Conservation (phyloP, 1,140 invertebrate species). For the Drosophila orena region DNA sequence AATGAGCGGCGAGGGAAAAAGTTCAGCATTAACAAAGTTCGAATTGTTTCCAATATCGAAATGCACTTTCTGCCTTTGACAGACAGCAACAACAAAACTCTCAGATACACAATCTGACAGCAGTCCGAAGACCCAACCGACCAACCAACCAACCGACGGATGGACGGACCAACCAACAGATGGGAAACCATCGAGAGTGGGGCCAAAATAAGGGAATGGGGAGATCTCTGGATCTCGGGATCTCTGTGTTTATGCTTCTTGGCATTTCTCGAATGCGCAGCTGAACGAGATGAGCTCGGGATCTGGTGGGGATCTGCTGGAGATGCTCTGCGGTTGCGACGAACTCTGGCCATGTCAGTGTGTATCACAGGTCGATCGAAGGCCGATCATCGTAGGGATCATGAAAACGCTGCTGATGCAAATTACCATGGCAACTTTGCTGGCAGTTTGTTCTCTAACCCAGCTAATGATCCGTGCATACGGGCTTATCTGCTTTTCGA, state of each 20-base stretch:
- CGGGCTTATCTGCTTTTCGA: slow-evolving; percentile 6
- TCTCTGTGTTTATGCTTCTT: slow-evolving; percentile 46
- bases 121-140: slow-evolving; percentile 42
- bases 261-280: slow-evolving; percentile 32
- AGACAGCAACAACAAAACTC: slow-evolving; percentile 56
- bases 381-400: slow-evolving; percentile 23
- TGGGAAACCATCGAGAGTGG: slow-evolving; percentile 10
- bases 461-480: slow-evolving; percentile 9
- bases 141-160: slow-evolving; percentile 5
- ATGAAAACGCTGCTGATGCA: slow-evolving; percentile 8
- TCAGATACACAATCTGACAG: slow-evolving; percentile 72
- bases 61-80: slow-evolving; percentile 69
- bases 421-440: neutral
- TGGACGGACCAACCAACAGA: slow-evolving; percentile 25
- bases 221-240: neutral
- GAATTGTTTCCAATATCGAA: slow-evolving; percentile 78
- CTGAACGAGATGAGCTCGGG: slow-evolving; percentile 13
- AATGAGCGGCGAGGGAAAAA: slow-evolving; percentile 27
- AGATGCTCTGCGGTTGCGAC: neutral
- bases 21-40: slow-evolving; percentile 57
- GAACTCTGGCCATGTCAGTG: neutral
- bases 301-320: neutral
- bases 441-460: neutral
- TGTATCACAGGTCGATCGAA: slow-evolving; percentile 15
- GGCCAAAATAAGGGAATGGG: slow-evolving; percentile 17